These are phyloP conservation scores for Crocallis elinguaria DNA, from an alignment of 2,888 invertebrate genomes.

Conservation along the genomic window DNA sequence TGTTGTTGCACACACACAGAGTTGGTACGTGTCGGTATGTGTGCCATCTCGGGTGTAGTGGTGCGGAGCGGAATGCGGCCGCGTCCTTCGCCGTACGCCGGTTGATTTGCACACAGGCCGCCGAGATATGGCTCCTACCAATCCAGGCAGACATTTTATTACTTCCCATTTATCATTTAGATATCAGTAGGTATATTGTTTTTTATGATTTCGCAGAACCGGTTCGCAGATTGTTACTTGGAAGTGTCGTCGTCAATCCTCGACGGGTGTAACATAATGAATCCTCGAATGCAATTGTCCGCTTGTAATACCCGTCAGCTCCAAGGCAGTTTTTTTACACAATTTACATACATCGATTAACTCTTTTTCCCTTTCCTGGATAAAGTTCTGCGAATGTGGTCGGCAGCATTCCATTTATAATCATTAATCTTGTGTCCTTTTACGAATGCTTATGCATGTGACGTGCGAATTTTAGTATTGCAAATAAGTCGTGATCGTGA, in stretches of 20 bases:
- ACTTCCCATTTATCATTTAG: constrained; percentile 72
- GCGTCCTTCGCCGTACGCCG: constrained; percentile 81
- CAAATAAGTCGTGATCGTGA: constrained; percentile 13
- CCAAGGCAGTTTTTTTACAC: constrained; percentile 14
- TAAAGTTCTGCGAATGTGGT: constrained; percentile 7
- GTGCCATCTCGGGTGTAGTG: constrained; percentile 72
- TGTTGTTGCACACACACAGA: constrained; percentile 56
- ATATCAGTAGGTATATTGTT: constrained; percentile 47
- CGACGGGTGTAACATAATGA: constrained; percentile 32
- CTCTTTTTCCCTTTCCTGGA: constrained; percentile 6
- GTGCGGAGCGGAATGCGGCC: constrained; percentile 80
- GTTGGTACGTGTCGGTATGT: constrained; percentile 70
- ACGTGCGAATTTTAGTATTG: constrained; percentile 1
- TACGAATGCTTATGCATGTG: neutral
- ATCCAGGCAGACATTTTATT: constrained; percentile 65
- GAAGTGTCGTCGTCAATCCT: constrained; percentile 34
- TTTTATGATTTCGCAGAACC: constrained; percentile 39
- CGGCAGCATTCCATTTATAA: neutral
- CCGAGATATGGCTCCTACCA: constrained; percentile 63
- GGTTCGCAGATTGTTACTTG: constrained; percentile 38
- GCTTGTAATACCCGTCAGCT: constrained; percentile 22
- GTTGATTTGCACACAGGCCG: constrained; percentile 80
- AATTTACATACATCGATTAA: constrained; percentile 16
- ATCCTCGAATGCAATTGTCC: constrained; percentile 25
- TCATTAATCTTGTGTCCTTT: constrained; percentile 14